Conservation (phyloP, 2,113 vertebrate genomes). For the Castor canadensis region DNA sequence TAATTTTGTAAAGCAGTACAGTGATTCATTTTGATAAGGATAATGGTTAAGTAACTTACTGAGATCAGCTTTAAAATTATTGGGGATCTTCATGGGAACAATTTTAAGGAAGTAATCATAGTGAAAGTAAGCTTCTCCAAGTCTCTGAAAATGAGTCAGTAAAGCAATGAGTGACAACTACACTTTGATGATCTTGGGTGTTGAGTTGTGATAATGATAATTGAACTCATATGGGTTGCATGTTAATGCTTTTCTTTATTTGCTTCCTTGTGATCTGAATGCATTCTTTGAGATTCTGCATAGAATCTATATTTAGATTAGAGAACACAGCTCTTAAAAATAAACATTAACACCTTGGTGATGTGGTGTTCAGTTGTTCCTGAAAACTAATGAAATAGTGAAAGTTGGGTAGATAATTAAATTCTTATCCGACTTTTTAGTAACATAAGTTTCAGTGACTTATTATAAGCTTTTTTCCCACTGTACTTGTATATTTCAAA, state of each 20-base stretch:
- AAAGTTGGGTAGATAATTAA: conserved; percentile 55
- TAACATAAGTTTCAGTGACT: conserved; percentile 36
- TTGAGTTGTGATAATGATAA: neutral
- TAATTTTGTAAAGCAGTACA: neutral
- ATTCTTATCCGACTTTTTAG: conserved; percentile 39
- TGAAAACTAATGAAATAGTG: conserved; percentile 35
- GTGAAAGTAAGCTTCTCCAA: neutral
- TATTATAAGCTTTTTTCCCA: neutral
- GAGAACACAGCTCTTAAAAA: conserved; percentile 37
- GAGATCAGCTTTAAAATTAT: neutral
- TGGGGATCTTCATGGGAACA: neutral
- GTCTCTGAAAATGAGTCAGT: neutral
- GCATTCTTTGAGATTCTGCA: conserved; percentile 2
- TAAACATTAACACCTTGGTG: conserved; percentile 50
- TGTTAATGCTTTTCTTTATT: neutral
- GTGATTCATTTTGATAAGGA: neutral
- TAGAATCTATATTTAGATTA: conserved; percentile 39
- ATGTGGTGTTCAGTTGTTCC: conserved; percentile 38
- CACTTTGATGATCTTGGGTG: neutral
- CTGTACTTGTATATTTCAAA: neutral
- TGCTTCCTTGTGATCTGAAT: conserved; percentile 42
- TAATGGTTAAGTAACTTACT: neutral
- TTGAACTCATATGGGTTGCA: neutral
- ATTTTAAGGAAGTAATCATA: neutral
- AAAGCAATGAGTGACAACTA: neutral